Base-by-base conservation (phyloP, 2,888 invertebrate genomes). In the Peribatodes rhomboidaria region DNA sequence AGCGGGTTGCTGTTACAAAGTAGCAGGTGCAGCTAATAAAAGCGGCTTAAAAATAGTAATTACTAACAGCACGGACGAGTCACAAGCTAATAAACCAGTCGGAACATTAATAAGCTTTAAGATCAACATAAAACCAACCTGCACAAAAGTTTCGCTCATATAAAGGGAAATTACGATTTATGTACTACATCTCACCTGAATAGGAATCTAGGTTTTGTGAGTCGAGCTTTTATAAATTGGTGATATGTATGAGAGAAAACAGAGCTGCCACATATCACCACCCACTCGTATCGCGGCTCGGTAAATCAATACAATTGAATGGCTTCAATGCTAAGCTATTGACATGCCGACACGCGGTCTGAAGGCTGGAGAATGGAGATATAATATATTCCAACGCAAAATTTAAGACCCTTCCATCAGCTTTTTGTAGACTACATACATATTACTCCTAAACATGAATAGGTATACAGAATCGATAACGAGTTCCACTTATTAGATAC, bases 221-320 rank as follows among this genome's bases (percentile, higher is more conserved):
- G 33, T 11, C 35, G 65, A 63, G 76, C 74, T 61, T 74, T 80
- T 76, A 80, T 84, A 81, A 80, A 83, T 82, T 81, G 79, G 74
- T 74, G 64, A 71, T 71, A 46, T 31, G 57, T 46, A 76, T 72
- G 73, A 78, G 78, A 78, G 77, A 81, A 83, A 60, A 60, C 60
- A 52, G 83, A 76, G 73, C 41, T 37, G 75, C 74, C 74, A 83
- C 85, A 83, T 82, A 85, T 87, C 82, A 84, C 77, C 84, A 80
- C 86, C 87, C 85, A 87, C 88, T 78, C 80, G 58, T 77, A 80
- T 1, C 80, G 80, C 77, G 71, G 61, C 65, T 69, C 70, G 80
- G 56, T 88, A 87, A 88, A 88, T 89, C 87, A 86, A 88, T 86
- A 82, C 82, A 78, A 80, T 78, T 80, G 82, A 86, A 86, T 80